phyloP scores from a whole-genome alignment of 2,797 vertebrate genomes.

The Propithecus deckenii region DNA sequence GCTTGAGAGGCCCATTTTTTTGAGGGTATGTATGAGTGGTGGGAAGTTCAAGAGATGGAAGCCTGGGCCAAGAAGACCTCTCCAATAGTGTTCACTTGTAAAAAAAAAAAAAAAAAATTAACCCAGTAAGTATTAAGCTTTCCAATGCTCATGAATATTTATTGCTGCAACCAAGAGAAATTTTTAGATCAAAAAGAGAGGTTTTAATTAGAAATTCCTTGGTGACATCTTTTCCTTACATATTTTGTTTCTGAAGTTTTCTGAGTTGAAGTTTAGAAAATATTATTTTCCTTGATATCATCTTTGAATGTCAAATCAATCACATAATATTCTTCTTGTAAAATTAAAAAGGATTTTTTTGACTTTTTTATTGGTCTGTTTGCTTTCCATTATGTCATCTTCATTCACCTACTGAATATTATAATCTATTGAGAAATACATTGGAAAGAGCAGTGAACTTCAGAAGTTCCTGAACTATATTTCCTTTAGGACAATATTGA shows the following conservation, averaged over 20 bases:
- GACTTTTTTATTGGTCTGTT: not conserved
- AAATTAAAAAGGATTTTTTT: constrained; percentile 20
- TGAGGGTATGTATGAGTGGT: not conserved
- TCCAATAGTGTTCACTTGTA: not conserved
- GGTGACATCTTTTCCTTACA: not conserved
- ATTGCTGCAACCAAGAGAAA: constrained; percentile 17
- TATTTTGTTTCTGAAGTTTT: constrained; percentile 47
- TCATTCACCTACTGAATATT: not conserved
- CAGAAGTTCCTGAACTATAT: not conserved
- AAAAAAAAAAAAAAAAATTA: not conserved
- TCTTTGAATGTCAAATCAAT: constrained; percentile 39
- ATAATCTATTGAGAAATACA: not conserved
- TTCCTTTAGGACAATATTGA: not conserved
- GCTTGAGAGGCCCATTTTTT: not conserved
- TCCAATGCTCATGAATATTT: constrained; percentile 25
- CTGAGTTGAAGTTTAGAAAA: constrained; percentile 57
- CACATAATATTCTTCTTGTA: not conserved
- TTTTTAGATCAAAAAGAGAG: constrained; percentile 55
- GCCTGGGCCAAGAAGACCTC: not conserved
- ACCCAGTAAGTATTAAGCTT: not conserved
- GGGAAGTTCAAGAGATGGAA: not conserved
- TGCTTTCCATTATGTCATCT: not conserved
- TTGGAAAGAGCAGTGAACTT: not conserved
- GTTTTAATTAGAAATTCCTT: constrained; percentile 42
- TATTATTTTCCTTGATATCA: constrained; percentile 24